Conservation (phyloP, 2,113 vertebrate genomes). For the Amazona guildingii region DNA sequence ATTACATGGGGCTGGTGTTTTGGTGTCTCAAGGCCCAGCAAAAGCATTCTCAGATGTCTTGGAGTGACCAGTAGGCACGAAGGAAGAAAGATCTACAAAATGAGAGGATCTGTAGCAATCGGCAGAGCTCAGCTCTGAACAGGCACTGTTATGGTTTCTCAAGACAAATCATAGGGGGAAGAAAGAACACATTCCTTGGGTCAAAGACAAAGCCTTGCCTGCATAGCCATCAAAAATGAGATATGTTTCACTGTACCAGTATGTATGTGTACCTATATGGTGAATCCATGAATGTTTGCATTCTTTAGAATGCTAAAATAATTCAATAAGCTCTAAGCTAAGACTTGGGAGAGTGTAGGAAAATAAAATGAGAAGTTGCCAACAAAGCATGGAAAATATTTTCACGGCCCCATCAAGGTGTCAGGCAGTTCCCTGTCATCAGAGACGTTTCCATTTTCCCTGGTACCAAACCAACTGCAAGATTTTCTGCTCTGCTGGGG, state of each 20-base stretch:
- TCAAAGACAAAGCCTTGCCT: neutral
- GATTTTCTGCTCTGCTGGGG: neutral
- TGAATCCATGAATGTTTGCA: neutral
- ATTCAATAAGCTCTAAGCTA: neutral
- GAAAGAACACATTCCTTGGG: neutral
- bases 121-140: neutral
- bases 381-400: neutral
- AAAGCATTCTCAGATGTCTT: neutral
- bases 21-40: neutral
- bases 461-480: neutral
- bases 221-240: neutral
- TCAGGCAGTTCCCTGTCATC: neutral
- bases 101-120: neutral
- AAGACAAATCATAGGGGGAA: neutral
- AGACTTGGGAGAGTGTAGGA: neutral
- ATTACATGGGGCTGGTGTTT: neutral
- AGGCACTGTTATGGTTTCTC: neutral
- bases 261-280: neutral
- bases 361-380: neutral
- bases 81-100: neutral
- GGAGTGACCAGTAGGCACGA: neutral
- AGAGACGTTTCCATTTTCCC: neutral
- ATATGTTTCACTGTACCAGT: neutral
- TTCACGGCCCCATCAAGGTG: neutral
- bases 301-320: neutral